Evolutionary conservation across 2,888 invertebrate species (phyloP), one percentile per base, ranked within the genome.

Genomic region (Eupelmus urozonus): DNA sequence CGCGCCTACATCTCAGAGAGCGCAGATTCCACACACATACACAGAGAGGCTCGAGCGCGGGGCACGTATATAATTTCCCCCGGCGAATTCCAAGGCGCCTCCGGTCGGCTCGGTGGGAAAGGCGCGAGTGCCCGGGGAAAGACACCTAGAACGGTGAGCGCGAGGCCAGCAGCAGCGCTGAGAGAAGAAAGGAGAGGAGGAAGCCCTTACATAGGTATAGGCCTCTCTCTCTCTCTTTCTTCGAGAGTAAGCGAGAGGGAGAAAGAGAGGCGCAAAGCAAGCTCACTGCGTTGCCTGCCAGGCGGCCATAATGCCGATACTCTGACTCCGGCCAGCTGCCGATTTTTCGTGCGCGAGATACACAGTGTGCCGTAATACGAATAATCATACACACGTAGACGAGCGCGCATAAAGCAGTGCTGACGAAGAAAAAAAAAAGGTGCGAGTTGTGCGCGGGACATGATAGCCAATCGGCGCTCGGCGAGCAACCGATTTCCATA

Each of bases 241-340:
- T n/a, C n/a, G n/a, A n/a, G n/a, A n/a, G n/a, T n/a, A n/a, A n/a
- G 74, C 60, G 34, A 49, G 74, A 29, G 60, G 69, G 25, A 62
- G 77, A 59, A 72, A 51, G 72, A 63, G 77, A 63, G 82, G 80
- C 70, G 78, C 1, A 34, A 20, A n/a, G 40, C 18, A 7, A 25
- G 18, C n/a, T n/a, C n/a, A 27, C 20, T 11, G 34, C n/a, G 34
- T 13, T 18, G 23, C 49, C 34, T 45, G 29, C 42, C 55, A 80
- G 75, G 75, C 77, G 69, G 78, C 81, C 87, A 88, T 87, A 85
- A 87, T 89, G 87, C 83, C 86, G 84, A 87, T 84, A 84, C 81
- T 80, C 82, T 40, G 79, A 84, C 25, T 20, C 5, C 85, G 85
- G 84, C 85, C 80, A 82, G 82, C 82, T 83, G 84, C 81, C 27